phyloP scores from a whole-genome alignment of 2,113 vertebrate genomes.

The Accipiter virgatus region DNA sequence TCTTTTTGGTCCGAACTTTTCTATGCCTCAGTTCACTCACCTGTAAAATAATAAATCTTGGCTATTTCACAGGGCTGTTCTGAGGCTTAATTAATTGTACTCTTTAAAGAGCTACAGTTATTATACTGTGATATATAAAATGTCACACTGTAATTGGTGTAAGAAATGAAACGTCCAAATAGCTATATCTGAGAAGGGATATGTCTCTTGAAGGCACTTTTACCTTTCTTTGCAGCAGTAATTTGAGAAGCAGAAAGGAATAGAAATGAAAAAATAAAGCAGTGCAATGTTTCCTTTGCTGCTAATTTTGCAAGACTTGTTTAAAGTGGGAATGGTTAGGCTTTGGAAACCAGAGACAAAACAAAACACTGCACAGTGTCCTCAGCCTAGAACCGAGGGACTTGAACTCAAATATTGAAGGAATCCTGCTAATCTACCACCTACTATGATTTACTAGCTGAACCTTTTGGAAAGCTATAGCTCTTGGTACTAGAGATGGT shows the following conservation, averaged over 20 bases:
- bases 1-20: neutral
- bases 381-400: neutral
- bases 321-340: neutral
- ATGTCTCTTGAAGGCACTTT: neutral
- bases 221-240: neutral
- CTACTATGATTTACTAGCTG: neutral
- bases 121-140: neutral
- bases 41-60: neutral
- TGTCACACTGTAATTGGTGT: neutral
- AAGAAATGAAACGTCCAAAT: neutral
- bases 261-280: neutral
- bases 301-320: neutral
- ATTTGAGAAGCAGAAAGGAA: neutral
- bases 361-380: neutral
- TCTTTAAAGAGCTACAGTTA: neutral
- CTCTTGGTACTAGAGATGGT: neutral
- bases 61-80: neutral
- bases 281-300: neutral
- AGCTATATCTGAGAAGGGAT: neutral
- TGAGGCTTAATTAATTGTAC: neutral
- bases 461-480: neutral
- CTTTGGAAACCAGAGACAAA: neutral
- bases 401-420: neutral
- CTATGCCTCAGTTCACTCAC: neutral
- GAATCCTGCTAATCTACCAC: neutral